Base-by-base conservation (phyloP, 2,888 invertebrate genomes). In the Epinotia brunnichana region DNA sequence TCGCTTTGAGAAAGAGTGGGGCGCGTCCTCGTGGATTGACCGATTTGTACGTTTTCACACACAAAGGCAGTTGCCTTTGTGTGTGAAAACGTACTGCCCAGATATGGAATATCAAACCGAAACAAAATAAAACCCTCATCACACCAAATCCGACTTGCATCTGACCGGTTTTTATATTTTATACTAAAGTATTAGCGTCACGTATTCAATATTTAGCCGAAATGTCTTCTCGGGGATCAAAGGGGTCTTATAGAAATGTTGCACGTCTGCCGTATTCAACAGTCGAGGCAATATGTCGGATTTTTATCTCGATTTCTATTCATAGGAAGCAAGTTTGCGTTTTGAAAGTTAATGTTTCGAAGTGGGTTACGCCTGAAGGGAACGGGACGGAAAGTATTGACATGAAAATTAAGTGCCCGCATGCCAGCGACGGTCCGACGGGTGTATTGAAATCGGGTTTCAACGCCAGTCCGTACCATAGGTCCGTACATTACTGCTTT, bases 171-270 rank as follows among this genome's bases (percentile, higher is more conserved):
- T 67, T 74, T 70, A 71, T 73, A 74, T 74, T 66, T 74, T 76
- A 69, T 41, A 70, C 73, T 76, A 76, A 76, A 59, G 77, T 79
- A 81, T 79, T 80, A 77, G 75, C 72, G 77, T 81, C 82, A 82
- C 82, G 83, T 83, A 79, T 83, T 81, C 83, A 82, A 83, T 83
- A 83, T 83, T 74, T 81, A 81, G 82, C 77, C 77, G 75, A 76
- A 77, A 79, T 78, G 79, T 78, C 77, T 77, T 74, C 76, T 74
- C 76, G 75, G 75, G 80, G 80, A 80, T 83, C 82, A 82, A 82
- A 83, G 79, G 78, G 77, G 74, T 77, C 74, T 64, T 66, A 75
- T 75, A 74, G 72, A 72, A 74, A 71, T 74, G 74, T 72, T 53
- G 67, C 74, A 74, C 74, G 74, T 74, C 44, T 67, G 69, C 63